Conservation (phyloP, 1,140 invertebrate genomes). For the Hestina assimilis region DNA sequence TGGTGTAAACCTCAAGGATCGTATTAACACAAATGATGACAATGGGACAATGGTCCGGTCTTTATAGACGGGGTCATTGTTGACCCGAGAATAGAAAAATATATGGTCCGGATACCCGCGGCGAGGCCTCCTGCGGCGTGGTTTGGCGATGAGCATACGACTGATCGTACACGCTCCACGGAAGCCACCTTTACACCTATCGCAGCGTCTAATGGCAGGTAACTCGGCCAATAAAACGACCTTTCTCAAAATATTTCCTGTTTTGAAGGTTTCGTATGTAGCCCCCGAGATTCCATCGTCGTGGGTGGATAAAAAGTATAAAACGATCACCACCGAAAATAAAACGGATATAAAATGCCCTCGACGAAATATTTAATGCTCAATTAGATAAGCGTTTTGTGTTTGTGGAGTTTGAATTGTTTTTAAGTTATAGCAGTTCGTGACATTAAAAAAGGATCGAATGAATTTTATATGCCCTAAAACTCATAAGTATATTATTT, state of each 20-base stretch:
- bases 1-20: conserved; percentile 74
- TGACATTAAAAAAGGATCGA: conserved; percentile 54
- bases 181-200: conserved; percentile 76
- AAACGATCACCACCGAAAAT: conserved; percentile 65
- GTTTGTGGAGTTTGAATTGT: conserved; percentile 69
- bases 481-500: conserved; percentile 35
- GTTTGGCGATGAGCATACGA: conserved; percentile 52
- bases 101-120: conserved; percentile 60
- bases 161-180: conserved; percentile 52
- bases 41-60: conserved; percentile 60
- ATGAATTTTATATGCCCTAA: conserved; percentile 37
- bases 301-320: conserved; percentile 72
- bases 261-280: conserved; percentile 63
- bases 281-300: conserved; percentile 58
- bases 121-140: conserved; percentile 57
- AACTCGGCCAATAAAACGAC: conserved; percentile 72
- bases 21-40: conserved; percentile 77
- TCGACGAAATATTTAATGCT: conserved; percentile 76
- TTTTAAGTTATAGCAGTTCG: conserved; percentile 61
- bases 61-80: conserved; percentile 67
- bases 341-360: conserved; percentile 72
- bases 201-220: conserved; percentile 70
- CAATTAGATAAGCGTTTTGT: conserved; percentile 76
- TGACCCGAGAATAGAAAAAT: conserved; percentile 70
- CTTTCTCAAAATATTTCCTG: conserved; percentile 72